phyloP scores from a whole-genome alignment of 2,888 invertebrate genomes.

The Patella ulyssiponensis region DNA sequence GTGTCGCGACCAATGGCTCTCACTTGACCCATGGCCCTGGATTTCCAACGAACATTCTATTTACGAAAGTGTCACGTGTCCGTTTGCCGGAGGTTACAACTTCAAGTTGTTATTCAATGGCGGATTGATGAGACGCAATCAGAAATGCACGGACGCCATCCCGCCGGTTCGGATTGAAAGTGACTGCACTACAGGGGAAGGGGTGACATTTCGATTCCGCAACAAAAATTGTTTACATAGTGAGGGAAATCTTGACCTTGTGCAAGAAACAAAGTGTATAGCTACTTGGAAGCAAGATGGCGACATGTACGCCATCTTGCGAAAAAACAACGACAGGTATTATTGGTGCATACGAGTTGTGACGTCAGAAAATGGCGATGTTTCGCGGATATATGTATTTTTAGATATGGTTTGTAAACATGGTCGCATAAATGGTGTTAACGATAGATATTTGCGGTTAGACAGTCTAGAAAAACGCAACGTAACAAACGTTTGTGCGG shows the following conservation, averaged over 20 bases:
- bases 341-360: conserved; percentile 44
- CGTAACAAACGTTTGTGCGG: conserved; percentile 29
- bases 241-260: conserved; percentile 23
- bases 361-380: conserved; percentile 13
- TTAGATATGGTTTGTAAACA: conserved; percentile 34
- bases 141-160: conserved; percentile 19
- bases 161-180: conserved; percentile 40
- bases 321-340: conserved; percentile 31
- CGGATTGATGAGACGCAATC: conserved; percentile 16
- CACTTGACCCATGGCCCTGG: conserved; percentile 40
- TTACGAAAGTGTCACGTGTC: conserved; percentile 27
- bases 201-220: conserved; percentile 35
- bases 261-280: conserved; percentile 36
- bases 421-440: conserved; percentile 19
- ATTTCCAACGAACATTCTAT: conserved; percentile 35
- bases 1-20: conserved; percentile 29
- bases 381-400: conserved; percentile 25
- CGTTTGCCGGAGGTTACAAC: conserved; percentile 40
- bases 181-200: conserved; percentile 39
- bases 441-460: conserved; percentile 23
- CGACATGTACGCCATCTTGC: conserved; percentile 34
- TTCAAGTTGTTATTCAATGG: conserved; percentile 25
- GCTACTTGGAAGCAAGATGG: conserved; percentile 36
- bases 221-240: conserved; percentile 32
- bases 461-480: conserved; percentile 26